Conservation (phyloP, 2,888 invertebrate species). For the Ernsta delagoae region DNA sequence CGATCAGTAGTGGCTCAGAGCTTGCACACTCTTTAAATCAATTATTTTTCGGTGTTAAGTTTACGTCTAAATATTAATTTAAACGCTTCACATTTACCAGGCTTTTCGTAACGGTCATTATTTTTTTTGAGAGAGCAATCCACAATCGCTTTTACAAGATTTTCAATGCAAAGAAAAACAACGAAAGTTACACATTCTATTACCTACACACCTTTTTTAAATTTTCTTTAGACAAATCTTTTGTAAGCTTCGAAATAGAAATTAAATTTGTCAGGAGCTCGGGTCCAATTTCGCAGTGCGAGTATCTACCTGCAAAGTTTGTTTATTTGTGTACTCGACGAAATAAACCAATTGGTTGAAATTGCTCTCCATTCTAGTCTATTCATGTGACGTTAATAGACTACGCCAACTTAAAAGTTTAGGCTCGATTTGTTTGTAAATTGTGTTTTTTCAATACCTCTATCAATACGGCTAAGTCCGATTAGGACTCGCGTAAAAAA, state of each 20-base stretch:
- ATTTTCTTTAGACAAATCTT: constrained; percentile 23
- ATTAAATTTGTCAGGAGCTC: constrained; percentile 34
- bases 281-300: constrained; percentile 25
- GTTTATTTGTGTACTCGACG: constrained; percentile 27
- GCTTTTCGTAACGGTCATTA: background rate
- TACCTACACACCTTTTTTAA: background rate
- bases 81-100: no score
- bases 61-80: no score
- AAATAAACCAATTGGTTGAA: constrained; percentile 23
- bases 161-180: constrained; percentile 12
- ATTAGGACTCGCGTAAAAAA: no score
- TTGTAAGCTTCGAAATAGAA: constrained; percentile 33
- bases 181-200: constrained; percentile 6
- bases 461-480: no score
- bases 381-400: constrained; percentile 10
- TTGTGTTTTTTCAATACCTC: background rate
- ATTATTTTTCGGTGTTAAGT: no score
- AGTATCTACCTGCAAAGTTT: constrained; percentile 16
- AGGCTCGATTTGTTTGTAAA: background rate
- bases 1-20: no score
- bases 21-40: no score
- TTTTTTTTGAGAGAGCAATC: background rate
- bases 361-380: constrained; percentile 20
- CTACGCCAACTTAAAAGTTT: background rate
- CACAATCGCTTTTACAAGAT: background rate